phyloP scores from a whole-genome alignment of 2,797 vertebrate species.

The Pangasius krempfi region DNA sequence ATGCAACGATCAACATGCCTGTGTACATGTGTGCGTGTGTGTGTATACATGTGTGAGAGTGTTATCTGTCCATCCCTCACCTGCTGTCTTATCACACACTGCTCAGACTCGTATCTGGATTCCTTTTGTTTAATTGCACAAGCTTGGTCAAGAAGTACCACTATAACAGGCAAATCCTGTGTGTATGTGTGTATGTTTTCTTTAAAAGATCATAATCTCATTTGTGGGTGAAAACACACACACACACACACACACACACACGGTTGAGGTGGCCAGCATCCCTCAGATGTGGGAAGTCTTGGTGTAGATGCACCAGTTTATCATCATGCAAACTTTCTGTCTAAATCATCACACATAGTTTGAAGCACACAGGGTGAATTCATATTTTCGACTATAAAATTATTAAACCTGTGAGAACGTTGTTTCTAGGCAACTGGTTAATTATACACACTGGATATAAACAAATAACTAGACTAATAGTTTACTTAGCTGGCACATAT shows the following conservation, averaged over 20 bases:
- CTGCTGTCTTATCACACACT: slow-evolving; percentile 68
- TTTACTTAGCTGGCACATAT: background rate
- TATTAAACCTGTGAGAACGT: background rate
- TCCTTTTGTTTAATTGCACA: slow-evolving; percentile 60
- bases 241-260: slow-evolving; percentile 10
- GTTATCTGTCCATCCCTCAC: slow-evolving; percentile 69
- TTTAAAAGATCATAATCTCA: slow-evolving; percentile 38
- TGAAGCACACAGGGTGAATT: background rate
- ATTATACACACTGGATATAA: background rate
- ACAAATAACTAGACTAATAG: background rate
- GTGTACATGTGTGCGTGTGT: background rate
- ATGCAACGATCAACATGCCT: slow-evolving; percentile 11
- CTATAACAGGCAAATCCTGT: slow-evolving; percentile 51
- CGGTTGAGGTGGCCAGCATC: background rate
- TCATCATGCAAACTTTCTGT: slow-evolving; percentile 5
- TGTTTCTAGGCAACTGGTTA: background rate
- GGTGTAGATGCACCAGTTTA: slow-evolving; percentile 7
- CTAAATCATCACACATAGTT: background rate
- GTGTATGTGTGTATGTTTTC: slow-evolving; percentile 50
- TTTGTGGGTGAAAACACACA: slow-evolving; percentile 32
- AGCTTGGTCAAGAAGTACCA: slow-evolving; percentile 49
- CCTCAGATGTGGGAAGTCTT: slow-evolving; percentile 16
- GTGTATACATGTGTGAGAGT: slow-evolving; percentile 24
- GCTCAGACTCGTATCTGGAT: slow-evolving; percentile 59
- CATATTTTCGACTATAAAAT: background rate